These are phyloP conservation scores for Fistularia commersonii DNA, from an alignment of 2,797 vertebrate species.

Conservation along the genomic window DNA sequence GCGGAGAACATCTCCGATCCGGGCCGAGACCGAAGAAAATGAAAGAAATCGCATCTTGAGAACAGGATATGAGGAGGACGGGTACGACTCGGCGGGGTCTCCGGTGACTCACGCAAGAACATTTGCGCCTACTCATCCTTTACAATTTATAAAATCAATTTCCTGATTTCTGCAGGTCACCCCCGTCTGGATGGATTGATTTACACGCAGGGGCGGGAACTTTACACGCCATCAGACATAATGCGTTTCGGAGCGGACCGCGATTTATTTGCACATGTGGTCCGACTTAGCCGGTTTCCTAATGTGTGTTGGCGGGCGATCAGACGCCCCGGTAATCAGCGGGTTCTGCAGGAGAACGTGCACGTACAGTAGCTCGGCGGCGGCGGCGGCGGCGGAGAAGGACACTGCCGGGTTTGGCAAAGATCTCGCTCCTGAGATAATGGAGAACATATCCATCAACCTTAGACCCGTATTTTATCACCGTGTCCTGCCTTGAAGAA, in stretches of 20 bases:
- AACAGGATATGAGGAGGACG: too few species aligned
- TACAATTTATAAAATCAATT: slow-evolving; percentile 6
- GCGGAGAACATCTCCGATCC: too few species aligned
- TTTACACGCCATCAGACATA: neutral
- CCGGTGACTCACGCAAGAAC: neutral
- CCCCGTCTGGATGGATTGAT: slow-evolving; percentile 7
- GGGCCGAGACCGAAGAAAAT: too few species aligned
- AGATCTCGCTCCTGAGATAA: slow-evolving; percentile 29
- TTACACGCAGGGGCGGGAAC: slow-evolving; percentile 5
- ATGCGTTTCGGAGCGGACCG: neutral
- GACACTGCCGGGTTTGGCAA: slow-evolving; percentile 20
- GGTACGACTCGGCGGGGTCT: too few species aligned
- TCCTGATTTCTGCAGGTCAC: neutral
- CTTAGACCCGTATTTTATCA: slow-evolving; percentile 36
- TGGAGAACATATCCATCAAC: slow-evolving; percentile 38
- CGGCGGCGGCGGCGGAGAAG: too few species aligned
- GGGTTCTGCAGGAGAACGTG: slow-evolving; percentile 10
- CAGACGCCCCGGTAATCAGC: slow-evolving; percentile 12
- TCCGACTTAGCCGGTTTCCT: slow-evolving; percentile 11
- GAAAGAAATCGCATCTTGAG: too few species aligned
- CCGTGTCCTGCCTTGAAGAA: slow-evolving; percentile 10
- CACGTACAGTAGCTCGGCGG: too few species aligned
- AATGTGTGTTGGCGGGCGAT: slow-evolving; percentile 13
- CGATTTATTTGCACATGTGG: slow-evolving; percentile 35
- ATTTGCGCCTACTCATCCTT: slow-evolving; percentile 1